A percentile compares a stretch with the other conserved stretches of the same genome.
These are phyloP conservation scores for Megatriorchis doriae DNA, from an alignment of 2,113 vertebrate species.

Conservation along the genomic window DNA sequence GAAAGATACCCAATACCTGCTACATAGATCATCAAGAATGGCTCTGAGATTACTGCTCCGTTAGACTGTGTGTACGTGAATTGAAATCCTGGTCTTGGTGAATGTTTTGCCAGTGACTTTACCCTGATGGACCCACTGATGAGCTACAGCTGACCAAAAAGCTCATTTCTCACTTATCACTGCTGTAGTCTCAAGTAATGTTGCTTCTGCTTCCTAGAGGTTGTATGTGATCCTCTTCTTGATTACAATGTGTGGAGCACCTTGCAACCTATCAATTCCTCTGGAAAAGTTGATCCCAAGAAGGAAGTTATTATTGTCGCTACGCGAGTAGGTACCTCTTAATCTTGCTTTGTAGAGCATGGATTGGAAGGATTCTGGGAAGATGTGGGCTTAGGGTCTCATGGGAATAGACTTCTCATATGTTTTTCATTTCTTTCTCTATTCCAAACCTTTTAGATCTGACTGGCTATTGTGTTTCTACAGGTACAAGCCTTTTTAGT, in stretches of 20 bases:
- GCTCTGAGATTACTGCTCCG: background rate
- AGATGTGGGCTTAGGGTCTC: background rate
- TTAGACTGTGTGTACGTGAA: no score
- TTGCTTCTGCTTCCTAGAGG: constrained; percentile 67
- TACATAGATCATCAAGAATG: background rate
- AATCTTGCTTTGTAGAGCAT: background rate
- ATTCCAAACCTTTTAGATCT: background rate
- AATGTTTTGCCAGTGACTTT: background rate
- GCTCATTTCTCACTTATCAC: background rate
- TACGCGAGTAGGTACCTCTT: constrained; percentile 76
- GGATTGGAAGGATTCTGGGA: background rate
- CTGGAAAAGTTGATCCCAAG: constrained; percentile 18
- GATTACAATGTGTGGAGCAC: constrained; percentile 88
- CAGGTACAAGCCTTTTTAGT: background rate
- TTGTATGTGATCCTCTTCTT: constrained; percentile 85
- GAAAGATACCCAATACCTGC: background rate
- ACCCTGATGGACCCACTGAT: background rate
- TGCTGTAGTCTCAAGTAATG: background rate
- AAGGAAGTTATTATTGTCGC: constrained; percentile 82
- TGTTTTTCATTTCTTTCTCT: background rate
- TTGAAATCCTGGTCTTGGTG: background rate
- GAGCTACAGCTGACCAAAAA: background rate
- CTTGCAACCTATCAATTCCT: constrained; percentile 80
- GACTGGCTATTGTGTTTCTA: background rate
- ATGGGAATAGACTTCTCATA: rapidly evolving